Evolutionary conservation across 2,888 invertebrate genomes (phyloP).

Genomic region (Liopterus haemorrhoidalis): DNA sequence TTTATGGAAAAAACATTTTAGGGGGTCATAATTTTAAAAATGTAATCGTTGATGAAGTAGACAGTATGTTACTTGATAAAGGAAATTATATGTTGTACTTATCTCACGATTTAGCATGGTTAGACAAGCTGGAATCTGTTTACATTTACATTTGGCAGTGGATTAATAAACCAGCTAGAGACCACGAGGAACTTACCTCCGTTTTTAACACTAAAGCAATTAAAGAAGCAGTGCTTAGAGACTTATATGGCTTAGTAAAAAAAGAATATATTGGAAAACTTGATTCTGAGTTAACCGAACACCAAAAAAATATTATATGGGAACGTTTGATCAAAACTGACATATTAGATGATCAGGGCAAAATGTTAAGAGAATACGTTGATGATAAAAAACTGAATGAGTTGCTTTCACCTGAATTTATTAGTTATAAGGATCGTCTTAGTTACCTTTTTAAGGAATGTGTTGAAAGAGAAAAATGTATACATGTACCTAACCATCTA

Average conservation of each 20-base stretch:
- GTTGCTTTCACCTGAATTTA: slow-evolving; percentile 13
- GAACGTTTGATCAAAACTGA: slow-evolving; percentile 23
- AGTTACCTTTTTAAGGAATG: slow-evolving; percentile 28
- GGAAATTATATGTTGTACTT: slow-evolving; percentile 42
- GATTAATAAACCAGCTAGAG: slow-evolving; percentile 22
- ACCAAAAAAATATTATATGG: slow-evolving; percentile 26
- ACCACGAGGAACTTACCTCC: slow-evolving; percentile 26
- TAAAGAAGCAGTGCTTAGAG: slow-evolving; percentile 28
- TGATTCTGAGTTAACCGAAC: slow-evolving; percentile 28
- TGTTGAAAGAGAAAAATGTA: slow-evolving; percentile 27
- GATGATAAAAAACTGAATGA: slow-evolving; percentile 11
- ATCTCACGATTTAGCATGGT: slow-evolving; percentile 38
- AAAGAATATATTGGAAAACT: no score
- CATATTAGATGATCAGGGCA: slow-evolving; percentile 17
- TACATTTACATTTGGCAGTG: slow-evolving; percentile 38
- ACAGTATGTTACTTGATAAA: slow-evolving; percentile 44
- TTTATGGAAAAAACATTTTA: slow-evolving; percentile 37
- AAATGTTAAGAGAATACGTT: slow-evolving; percentile 15
- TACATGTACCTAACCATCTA: slow-evolving; percentile 32
- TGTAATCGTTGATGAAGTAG: slow-evolving; percentile 45
- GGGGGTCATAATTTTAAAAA: slow-evolving; percentile 34
- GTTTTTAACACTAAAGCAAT: no score
- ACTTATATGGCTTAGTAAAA: no score
- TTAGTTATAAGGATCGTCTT: slow-evolving; percentile 26
- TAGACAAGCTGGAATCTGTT: slow-evolving; percentile 40